Base-by-base conservation (phyloP, 2,797 vertebrate genomes). In the Erethizon dorsatum region DNA sequence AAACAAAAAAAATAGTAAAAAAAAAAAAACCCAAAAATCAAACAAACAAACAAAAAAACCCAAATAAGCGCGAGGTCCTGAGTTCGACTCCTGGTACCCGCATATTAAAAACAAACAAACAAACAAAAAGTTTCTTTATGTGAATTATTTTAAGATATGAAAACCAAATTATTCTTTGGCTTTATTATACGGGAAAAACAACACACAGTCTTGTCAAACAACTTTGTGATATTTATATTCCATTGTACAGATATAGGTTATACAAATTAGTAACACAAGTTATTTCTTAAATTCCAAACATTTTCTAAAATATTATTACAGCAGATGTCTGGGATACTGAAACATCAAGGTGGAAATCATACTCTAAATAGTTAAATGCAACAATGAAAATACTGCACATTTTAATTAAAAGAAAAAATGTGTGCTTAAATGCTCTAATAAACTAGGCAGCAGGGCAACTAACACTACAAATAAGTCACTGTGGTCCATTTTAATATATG, bases 181-280 rank as follows among this genome's bases (percentile, higher is more conserved):
- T 97, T 98, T 97, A 96, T 95, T 83, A 1, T 90, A 87, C 33
- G 75, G 88, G 73, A 97, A 95, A 94, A 98, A 97, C 71, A 97
- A 98, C 97, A 95, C 96, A 86, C 88, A 98, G 96, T 97, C 90
- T 98, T 98, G 98, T 98, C 98, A 99, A 99, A 99, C 97, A 98
- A 98, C 97, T 98, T 98, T 98, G 96, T 98, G 98, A 98, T 98
- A 97, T 99, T 99, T 99, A 99, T 99, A 99, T 99, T 99, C 98
- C 98, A 99, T 98, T 99, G 99, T 98, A 98, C 98, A 98, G 98
- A 99, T 97, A 98, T 92, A 94, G 98, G 98, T 99, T 99, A 99
- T 99, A 99, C 99, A 99, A 99, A 99, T 99, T 99, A 99, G 98
- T 99, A 98, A 99, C 98, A 98, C 97, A 98, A 98, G 98, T 98